Evolutionary conservation across 2,888 invertebrate genomes (phyloP).

Genomic region (Tenthredo scrophulariae): DNA sequence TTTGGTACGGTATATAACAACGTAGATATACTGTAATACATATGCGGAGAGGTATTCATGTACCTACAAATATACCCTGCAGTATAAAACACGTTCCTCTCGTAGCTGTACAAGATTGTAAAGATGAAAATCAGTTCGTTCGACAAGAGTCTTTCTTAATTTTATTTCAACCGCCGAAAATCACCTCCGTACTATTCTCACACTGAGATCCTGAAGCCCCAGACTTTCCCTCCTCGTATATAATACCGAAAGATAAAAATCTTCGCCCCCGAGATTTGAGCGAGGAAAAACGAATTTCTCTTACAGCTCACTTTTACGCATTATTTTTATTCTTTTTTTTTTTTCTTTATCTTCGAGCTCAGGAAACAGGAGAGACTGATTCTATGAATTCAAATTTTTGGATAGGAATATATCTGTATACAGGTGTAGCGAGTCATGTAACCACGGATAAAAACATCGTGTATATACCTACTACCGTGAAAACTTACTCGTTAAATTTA

Average conservation of each 20-base stretch:
- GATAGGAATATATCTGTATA: neutral
- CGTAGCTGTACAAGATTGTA: conserved; percentile 12
- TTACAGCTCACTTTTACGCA: conserved; percentile 1
- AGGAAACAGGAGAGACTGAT: neutral
- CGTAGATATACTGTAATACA: neutral
- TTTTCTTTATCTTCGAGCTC: neutral
- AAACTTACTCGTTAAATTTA: conserved; percentile 22
- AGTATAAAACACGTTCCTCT: neutral
- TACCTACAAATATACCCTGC: conserved; percentile 4
- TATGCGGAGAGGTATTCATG: neutral
- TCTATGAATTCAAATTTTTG: conserved; percentile 17
- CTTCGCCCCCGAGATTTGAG: neutral
- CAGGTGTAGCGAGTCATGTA: neutral
- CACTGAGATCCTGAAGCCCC: no score
- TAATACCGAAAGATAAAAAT: conserved; percentile 7
- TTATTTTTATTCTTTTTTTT: neutral
- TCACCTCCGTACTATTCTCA: neutral
- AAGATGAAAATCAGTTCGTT: conserved; percentile 32
- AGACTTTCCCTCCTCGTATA: neutral
- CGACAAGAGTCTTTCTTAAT: conserved; percentile 24
- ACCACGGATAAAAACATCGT: neutral
- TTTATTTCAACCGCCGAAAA: neutral
- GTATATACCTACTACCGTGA: neutral
- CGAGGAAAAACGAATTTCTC: conserved; percentile 28
- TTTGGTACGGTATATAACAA: neutral